Percentiles rank a stretch among this genome's conserved stretches.
phyloP scores from a whole-genome alignment of 1,140 invertebrate genomes.

The Diachasma alloeum region DNA sequence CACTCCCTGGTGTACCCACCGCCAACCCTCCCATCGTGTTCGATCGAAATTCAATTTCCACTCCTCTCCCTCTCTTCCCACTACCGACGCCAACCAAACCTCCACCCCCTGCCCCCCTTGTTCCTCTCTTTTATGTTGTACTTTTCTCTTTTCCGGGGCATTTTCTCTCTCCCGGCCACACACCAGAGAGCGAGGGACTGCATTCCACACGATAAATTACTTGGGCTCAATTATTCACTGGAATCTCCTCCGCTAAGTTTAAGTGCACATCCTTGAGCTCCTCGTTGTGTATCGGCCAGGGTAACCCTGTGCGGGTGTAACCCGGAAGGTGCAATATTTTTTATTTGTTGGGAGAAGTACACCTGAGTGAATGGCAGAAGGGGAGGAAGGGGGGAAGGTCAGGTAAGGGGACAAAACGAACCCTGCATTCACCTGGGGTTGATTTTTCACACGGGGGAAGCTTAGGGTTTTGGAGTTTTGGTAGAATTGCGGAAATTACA shows the following conservation, averaged over 20 bases:
- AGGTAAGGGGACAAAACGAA: background rate
- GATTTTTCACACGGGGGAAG: background rate
- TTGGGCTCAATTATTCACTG: slow-evolving; percentile 61
- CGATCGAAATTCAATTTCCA: slow-evolving; percentile 65
- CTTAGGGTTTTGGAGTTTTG: too few relatives aligned
- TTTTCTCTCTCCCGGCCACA: background rate
- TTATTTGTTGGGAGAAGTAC: background rate
- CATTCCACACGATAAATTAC: slow-evolving; percentile 63
- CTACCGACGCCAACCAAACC: slow-evolving; percentile 1
- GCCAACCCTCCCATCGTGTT: slow-evolving; percentile 44
- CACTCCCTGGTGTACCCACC: background rate
- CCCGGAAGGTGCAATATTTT: background rate
- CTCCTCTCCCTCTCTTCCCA: slow-evolving; percentile 29
- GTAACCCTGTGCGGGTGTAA: background rate
- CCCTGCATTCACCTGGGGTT: background rate
- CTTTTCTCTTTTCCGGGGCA: background rate
- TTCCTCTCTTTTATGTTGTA: background rate
- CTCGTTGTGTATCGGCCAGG: background rate
- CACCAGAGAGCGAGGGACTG: slow-evolving; percentile 50
- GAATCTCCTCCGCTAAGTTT: slow-evolving; percentile 48
- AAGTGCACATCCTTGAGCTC: background rate
- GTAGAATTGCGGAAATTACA: too few relatives aligned
- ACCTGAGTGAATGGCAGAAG: background rate
- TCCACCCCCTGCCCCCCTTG: background rate
- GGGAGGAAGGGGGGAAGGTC: background rate